phyloP scores from a whole-genome alignment of 2,888 invertebrate species.

The Troides helena region DNA sequence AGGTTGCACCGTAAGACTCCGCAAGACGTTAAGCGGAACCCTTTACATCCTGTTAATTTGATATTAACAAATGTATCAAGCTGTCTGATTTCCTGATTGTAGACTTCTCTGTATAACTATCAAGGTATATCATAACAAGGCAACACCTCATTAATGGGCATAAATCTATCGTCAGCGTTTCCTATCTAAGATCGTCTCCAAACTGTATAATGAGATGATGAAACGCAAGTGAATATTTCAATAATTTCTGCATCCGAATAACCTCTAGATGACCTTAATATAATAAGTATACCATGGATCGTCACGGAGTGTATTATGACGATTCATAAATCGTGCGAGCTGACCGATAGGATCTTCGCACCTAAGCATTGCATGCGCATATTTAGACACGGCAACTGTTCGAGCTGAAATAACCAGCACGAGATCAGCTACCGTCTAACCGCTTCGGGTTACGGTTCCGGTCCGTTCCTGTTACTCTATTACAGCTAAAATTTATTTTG shows the following conservation, averaged over 20 bases:
- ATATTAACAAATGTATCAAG: no score
- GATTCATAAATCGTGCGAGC: conserved; percentile 34
- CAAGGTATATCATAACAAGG: background rate
- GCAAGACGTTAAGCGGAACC: no score
- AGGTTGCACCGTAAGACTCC: no score
- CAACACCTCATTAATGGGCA: conserved; percentile 3
- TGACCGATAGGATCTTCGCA: conserved; percentile 32
- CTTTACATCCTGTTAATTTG: no score
- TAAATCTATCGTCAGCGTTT: conserved; percentile 6
- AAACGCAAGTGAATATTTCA: conserved; percentile 21
- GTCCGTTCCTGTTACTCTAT: background rate
- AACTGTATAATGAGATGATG: conserved; percentile 24
- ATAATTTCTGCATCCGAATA: conserved; percentile 21
- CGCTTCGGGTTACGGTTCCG: no score
- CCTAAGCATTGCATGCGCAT: conserved; percentile 28
- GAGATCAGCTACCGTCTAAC: conserved; percentile 22
- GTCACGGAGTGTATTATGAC: conserved; percentile 27
- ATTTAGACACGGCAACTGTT: conserved; percentile 22
- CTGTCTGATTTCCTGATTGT: no score
- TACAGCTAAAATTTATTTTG: conserved; percentile 6
- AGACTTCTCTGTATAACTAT: no score
- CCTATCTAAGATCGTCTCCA: conserved; percentile 8
- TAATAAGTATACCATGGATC: conserved; percentile 22
- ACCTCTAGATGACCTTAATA: conserved; percentile 27
- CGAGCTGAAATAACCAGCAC: conserved; percentile 26